A percentile compares a stretch with the other conserved stretches of the same genome.
phyloP scores from a whole-genome alignment of 1,140 invertebrate species.

The Leucophenga varia region DNA sequence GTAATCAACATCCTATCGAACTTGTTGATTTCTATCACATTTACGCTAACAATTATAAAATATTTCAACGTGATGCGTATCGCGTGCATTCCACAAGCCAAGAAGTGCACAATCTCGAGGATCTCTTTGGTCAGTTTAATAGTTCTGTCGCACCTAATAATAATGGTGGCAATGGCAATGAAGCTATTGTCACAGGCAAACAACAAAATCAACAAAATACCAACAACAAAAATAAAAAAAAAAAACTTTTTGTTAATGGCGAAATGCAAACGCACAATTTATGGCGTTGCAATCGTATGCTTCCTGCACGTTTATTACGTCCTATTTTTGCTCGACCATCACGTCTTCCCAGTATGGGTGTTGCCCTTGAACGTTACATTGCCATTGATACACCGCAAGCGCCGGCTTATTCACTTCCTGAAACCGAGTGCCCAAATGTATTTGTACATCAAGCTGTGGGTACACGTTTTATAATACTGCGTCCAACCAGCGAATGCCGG shows the following conservation, averaged over 20 bases:
- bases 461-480: slow-evolving; percentile 64
- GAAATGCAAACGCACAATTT: slow-evolving; percentile 36
- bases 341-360: slow-evolving; percentile 58
- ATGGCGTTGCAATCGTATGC: slow-evolving; percentile 69
- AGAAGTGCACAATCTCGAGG: slow-evolving; percentile 47
- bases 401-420: slow-evolving; percentile 63
- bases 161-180: background rate
- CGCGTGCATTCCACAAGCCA: slow-evolving; percentile 59
- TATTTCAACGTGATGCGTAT: slow-evolving; percentile 60
- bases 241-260: slow-evolving; percentile 1
- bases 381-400: slow-evolving; percentile 67
- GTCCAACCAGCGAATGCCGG: slow-evolving; percentile 67
- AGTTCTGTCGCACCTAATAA: slow-evolving; percentile 16
- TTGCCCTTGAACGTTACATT: slow-evolving; percentile 67
- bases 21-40: slow-evolving; percentile 55
- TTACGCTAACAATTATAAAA: slow-evolving; percentile 57
- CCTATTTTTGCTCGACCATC: slow-evolving; percentile 65
- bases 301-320: slow-evolving; percentile 63
- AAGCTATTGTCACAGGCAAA: background rate
- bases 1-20: slow-evolving; percentile 50
- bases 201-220: background rate
- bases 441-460: slow-evolving; percentile 68
- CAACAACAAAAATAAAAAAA: background rate
- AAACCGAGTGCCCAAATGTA: slow-evolving; percentile 71
- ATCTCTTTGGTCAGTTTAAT: slow-evolving; percentile 50